A percentile compares a stretch with the other conserved stretches of the same genome.
Evolutionary conservation across 1,140 invertebrate genomes (phyloP).

Genomic region (Calephelis nemesis): DNA sequence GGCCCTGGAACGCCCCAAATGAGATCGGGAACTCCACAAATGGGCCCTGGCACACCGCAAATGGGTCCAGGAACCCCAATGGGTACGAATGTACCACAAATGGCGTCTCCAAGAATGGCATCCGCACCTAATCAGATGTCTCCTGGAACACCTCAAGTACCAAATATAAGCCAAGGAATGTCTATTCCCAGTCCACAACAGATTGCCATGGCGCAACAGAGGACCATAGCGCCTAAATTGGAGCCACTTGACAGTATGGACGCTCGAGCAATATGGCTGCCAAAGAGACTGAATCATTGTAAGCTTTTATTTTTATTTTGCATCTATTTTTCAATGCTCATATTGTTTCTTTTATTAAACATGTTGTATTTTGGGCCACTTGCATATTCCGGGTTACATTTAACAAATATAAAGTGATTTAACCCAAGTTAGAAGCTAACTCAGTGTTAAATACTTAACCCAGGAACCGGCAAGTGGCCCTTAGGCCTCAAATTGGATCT

Average conservation of each 20-base stretch:
- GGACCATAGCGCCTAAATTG: slow-evolving; percentile 65
- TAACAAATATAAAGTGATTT: no score
- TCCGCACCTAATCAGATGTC: slow-evolving; percentile 68
- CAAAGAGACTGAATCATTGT: slow-evolving; percentile 82
- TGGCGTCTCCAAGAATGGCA: slow-evolving; percentile 62
- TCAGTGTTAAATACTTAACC: no score
- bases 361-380: no score
- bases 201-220: slow-evolving; percentile 65
- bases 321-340: slow-evolving; percentile 55
- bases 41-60: slow-evolving; percentile 53
- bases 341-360: slow-evolving; percentile 38
- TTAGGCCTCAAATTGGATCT: no score
- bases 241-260: slow-evolving; percentile 76
- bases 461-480: no score
- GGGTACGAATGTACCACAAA: slow-evolving; percentile 57
- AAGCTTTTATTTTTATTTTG: slow-evolving; percentile 80
- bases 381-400: no score
- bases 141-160: slow-evolving; percentile 66
- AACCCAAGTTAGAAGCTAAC: no score
- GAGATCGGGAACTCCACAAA: slow-evolving; percentile 49
- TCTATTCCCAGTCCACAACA: slow-evolving; percentile 62
- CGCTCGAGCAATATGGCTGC: slow-evolving; percentile 79
- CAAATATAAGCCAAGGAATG: slow-evolving; percentile 62
- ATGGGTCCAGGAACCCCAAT: slow-evolving; percentile 58
- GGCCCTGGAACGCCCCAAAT: slow-evolving; percentile 44